phyloP scores from a whole-genome alignment of 2,797 vertebrate species.

The Philypnodon macrostomus region DNA sequence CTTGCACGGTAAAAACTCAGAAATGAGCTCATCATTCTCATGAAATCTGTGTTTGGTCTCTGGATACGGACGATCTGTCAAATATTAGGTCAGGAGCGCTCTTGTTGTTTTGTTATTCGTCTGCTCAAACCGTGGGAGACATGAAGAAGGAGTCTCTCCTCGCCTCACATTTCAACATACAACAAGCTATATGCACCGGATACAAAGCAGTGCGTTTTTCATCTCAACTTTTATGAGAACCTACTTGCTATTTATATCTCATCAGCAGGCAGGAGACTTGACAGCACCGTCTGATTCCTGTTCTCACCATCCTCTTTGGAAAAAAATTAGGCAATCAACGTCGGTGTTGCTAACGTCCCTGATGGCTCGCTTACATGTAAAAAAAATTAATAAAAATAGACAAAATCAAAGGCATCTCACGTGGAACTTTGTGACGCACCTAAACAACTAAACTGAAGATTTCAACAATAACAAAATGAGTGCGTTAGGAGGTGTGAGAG shows the following conservation, averaged over 20 bases:
- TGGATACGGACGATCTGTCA: conserved; percentile 61
- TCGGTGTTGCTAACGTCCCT: conserved; percentile 25
- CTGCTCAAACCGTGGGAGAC: conserved; percentile 49
- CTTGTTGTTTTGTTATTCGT: conserved; percentile 52
- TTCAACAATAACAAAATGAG: conserved; percentile 43
- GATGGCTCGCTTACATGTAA: conserved; percentile 36
- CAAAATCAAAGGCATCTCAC: conserved; percentile 44
- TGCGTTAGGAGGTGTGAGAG: conserved; percentile 41
- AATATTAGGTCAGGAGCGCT: conserved; percentile 67
- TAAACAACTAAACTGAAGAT: conserved; percentile 23
- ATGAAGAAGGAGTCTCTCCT: conserved; percentile 54
- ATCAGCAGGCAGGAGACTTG: conserved; percentile 55
- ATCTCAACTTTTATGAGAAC: conserved; percentile 73
- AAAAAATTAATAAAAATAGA: conserved; percentile 28
- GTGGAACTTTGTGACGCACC: conserved; percentile 32
- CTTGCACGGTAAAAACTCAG: conserved; percentile 31
- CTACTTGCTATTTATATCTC: conserved; percentile 73
- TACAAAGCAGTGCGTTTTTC: conserved; percentile 74
- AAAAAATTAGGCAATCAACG: conserved; percentile 59
- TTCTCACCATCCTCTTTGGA: conserved; percentile 36
- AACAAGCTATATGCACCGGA: conserved; percentile 53
- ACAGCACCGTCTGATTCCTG: conserved; percentile 54
- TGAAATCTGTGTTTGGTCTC: conserved; percentile 45
- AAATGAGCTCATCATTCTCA: conserved; percentile 37
- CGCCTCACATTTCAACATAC: conserved; percentile 55